Evolutionary conservation across 1,140 invertebrate species (phyloP).

Genomic region (Panulirus ornatus): DNA sequence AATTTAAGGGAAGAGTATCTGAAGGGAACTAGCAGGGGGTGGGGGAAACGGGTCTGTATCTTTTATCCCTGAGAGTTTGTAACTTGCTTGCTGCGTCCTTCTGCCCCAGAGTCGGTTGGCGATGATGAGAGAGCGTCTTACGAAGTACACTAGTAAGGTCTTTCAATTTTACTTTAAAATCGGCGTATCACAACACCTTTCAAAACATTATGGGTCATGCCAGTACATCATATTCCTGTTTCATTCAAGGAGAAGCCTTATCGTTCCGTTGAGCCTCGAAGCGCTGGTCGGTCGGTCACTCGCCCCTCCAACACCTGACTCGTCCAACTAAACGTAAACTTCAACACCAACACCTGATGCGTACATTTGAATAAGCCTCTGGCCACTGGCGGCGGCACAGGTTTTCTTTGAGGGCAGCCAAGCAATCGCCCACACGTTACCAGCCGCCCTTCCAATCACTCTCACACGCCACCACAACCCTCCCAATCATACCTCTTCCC

Average conservation of each 20-base stretch:
- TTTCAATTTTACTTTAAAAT: too few species aligned
- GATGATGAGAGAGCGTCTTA: too few species aligned
- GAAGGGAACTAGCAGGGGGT: neutral
- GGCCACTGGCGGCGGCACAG: neutral
- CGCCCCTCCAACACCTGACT: too few species aligned
- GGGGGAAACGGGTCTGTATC: neutral
- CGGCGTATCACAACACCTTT: slow-evolving; percentile 17
- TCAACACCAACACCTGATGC: neutral
- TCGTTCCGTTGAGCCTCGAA: too few species aligned
- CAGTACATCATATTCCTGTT: slow-evolving; percentile 25
- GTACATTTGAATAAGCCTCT: neutral
- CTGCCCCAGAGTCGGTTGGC: too few species aligned
- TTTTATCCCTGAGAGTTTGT: too few species aligned
- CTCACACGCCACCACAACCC: slow-evolving; percentile 6
- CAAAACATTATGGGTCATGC: slow-evolving; percentile 36
- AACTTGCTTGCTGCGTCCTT: too few species aligned
- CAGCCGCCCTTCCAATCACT: too few species aligned
- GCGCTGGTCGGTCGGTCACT: too few species aligned
- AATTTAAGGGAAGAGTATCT: neutral
- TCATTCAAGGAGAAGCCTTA: too few species aligned
- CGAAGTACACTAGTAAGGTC: too few species aligned
- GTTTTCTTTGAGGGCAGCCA: neutral
- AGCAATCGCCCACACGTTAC: slow-evolving; percentile 32
- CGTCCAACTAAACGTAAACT: too few species aligned
- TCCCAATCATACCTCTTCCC: neutral